Conservation (phyloP, 2,888 invertebrate genomes). For the Eilema caniola region DNA sequence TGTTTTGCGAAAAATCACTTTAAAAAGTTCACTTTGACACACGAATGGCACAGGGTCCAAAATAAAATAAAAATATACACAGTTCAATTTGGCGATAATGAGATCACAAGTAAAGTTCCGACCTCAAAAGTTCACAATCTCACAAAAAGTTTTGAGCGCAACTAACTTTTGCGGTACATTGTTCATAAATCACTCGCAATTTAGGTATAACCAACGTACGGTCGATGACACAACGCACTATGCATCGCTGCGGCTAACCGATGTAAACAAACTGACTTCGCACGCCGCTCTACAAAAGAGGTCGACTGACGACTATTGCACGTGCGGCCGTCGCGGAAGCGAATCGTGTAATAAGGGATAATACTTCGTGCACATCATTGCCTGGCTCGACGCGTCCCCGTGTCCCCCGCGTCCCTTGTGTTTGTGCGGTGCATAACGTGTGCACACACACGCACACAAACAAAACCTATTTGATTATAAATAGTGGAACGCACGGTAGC, state of each 20-base stretch:
- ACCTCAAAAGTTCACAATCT: constrained; percentile 74
- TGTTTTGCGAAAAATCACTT: constrained; percentile 52
- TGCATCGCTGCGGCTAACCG: constrained; percentile 75
- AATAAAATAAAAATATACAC: constrained; percentile 56
- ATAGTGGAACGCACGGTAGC: constrained; percentile 87
- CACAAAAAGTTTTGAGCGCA: constrained; percentile 77
- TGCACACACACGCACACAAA: constrained; percentile 78
- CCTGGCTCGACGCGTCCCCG: constrained; percentile 71
- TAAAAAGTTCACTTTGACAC: constrained; percentile 73
- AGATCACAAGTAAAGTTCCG: constrained; percentile 63
- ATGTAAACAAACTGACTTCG: constrained; percentile 84
- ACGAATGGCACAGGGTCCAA: constrained; percentile 59
- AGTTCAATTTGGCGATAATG: constrained; percentile 71
- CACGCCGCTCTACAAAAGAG: constrained; percentile 80
- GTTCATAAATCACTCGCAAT: constrained; percentile 80
- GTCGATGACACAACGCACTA: constrained; percentile 84
- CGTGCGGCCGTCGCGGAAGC: constrained; percentile 83
- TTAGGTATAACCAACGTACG: constrained; percentile 75
- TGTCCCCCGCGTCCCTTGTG: constrained; percentile 52
- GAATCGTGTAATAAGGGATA: constrained; percentile 85
- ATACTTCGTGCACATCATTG: constrained; percentile 86
- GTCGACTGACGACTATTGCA: constrained; percentile 78
- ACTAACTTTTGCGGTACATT: constrained; percentile 70
- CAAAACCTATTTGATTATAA: constrained; percentile 82
- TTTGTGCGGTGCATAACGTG: constrained; percentile 82